These are phyloP conservation scores for Gopherus evgoodei DNA, from an alignment of 2,113 vertebrate genomes.

Conservation along the genomic window DNA sequence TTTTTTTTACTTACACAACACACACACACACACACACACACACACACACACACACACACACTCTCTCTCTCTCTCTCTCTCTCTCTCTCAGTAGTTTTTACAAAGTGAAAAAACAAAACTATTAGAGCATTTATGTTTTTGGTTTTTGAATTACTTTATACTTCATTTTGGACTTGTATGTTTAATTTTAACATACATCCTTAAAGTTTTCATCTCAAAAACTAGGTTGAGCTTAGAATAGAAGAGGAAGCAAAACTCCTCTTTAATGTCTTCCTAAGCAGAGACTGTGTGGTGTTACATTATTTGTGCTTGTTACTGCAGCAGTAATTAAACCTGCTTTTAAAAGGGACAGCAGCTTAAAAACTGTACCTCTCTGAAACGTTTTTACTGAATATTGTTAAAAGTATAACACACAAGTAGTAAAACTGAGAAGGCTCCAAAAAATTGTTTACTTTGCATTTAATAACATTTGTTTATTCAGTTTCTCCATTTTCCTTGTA, in stretches of 20 bases:
- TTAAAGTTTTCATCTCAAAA: not conserved
- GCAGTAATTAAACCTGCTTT: not conserved
- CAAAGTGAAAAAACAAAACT: not conserved
- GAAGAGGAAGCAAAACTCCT: not conserved
- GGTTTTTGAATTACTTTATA: not conserved
- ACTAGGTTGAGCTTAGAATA: not conserved
- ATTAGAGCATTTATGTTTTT: not conserved
- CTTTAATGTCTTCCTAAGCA: not conserved
- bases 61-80: too few relatives aligned
- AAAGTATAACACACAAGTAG: not conserved
- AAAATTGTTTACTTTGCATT: not conserved
- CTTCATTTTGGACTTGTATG: not conserved
- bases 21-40: too few relatives aligned
- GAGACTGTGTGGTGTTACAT: not conserved
- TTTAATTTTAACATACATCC: not conserved
- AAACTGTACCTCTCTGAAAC: not conserved
- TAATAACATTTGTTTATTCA: not conserved
- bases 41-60: not conserved
- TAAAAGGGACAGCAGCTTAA: not conserved
- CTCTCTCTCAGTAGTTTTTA: not conserved
- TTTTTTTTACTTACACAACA: not conserved
- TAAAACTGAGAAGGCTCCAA: accelerated
- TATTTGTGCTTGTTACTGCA: not conserved
- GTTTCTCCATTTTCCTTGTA: not conserved
- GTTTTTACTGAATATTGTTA: not conserved